Conservation (phyloP, 2,888 invertebrate genomes). For the Elmis aenea region DNA sequence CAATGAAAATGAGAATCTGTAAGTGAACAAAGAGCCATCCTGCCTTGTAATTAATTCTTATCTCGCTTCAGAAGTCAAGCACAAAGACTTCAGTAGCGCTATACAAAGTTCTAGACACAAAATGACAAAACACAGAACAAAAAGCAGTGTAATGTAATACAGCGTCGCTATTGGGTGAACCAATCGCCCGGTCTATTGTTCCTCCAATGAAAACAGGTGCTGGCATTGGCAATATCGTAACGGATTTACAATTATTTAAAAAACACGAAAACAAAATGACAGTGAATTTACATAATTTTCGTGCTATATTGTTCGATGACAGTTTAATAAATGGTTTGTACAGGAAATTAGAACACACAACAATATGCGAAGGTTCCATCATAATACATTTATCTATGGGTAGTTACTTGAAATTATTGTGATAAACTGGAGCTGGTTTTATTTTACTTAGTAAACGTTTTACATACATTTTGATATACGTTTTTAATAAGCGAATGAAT, state of each 20-base stretch:
- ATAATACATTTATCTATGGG: too few species aligned
- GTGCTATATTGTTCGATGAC: too few species aligned
- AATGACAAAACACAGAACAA: constrained; percentile 47
- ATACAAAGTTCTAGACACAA: constrained; percentile 47
- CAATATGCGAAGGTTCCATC: too few species aligned
- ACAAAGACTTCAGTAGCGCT: constrained; percentile 44
- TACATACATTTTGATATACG: too few species aligned
- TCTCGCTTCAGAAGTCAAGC: constrained; percentile 46
- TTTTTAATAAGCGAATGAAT: too few species aligned
- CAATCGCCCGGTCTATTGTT: constrained; percentile 44
- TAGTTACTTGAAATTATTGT: too few species aligned
- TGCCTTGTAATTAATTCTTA: constrained; percentile 51
- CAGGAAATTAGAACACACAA: too few species aligned
- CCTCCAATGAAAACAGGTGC: constrained; percentile 44
- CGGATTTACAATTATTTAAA: constrained; percentile 28
- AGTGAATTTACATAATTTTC: too few species aligned
- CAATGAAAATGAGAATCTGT: constrained; percentile 42
- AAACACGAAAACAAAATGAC: too few species aligned
- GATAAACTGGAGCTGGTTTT: too few species aligned
- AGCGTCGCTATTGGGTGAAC: constrained; percentile 43
- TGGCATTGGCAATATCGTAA: constrained; percentile 30
- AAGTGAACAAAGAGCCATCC: constrained; percentile 44
- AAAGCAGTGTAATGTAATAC: constrained; percentile 45
- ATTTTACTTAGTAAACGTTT: too few species aligned
- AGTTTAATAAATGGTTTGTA: too few species aligned